Evolutionary conservation across 2,797 vertebrate genomes (phyloP).

Genomic region (Hippoglossus hippoglossus): DNA sequence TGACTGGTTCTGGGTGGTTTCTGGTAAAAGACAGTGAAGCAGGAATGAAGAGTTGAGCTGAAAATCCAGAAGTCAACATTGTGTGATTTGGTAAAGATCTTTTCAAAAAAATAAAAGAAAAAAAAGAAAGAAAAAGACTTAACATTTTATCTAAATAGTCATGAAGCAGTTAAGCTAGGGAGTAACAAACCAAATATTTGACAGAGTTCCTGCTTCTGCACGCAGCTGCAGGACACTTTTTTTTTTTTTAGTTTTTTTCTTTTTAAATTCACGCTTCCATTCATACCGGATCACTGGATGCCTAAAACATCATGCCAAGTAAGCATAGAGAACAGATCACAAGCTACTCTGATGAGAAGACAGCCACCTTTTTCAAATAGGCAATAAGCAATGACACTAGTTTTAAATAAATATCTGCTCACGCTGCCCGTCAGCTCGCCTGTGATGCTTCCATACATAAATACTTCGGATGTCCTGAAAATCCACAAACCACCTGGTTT

Average conservation of each 20-base stretch:
- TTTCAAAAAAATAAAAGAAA: conserved; percentile 25
- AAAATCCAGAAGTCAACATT: conserved; percentile 63
- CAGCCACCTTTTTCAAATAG: conserved; percentile 67
- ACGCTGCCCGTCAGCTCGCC: conserved; percentile 51
- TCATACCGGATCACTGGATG: conserved; percentile 68
- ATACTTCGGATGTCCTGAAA: conserved; percentile 74
- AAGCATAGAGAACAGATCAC: conserved; percentile 77
- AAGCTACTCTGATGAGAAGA: conserved; percentile 74
- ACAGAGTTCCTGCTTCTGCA: conserved; percentile 62
- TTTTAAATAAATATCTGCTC: conserved; percentile 72
- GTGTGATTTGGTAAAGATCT: conserved; percentile 61
- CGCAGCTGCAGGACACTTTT: conserved; percentile 46
- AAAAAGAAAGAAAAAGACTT: conserved; percentile 23
- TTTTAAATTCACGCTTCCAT: conserved; percentile 61
- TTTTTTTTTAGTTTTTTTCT: background rate
- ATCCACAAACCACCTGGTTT: conserved; percentile 39
- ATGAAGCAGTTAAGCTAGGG: conserved; percentile 73
- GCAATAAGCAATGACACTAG: conserved; percentile 72
- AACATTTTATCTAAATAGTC: conserved; percentile 71
- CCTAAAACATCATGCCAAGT: conserved; percentile 69
- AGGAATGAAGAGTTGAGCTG: conserved; percentile 71
- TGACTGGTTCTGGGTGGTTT: conserved; percentile 45
- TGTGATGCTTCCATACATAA: conserved; percentile 63
- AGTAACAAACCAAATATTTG: conserved; percentile 70
- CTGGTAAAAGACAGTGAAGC: conserved; percentile 64